Evolutionary conservation across 2,113 vertebrate genomes (phyloP).

Genomic region (Pan paniscus): DNA sequence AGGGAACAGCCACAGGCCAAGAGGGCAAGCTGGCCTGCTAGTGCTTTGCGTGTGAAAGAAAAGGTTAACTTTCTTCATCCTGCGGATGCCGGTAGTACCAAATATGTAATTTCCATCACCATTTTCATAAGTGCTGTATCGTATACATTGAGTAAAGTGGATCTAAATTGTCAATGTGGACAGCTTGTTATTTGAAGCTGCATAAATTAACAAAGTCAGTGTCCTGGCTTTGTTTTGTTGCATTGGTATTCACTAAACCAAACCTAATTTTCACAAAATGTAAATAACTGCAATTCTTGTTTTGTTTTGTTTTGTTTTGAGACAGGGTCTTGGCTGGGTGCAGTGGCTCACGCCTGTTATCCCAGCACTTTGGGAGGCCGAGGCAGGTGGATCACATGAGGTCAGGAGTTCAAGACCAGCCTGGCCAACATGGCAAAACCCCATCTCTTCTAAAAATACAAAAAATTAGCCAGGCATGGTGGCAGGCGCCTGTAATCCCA

Average conservation of each 20-base stretch:
- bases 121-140: accelerated
- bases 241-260: not conserved
- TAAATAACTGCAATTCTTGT: not conserved
- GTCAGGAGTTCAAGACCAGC: not conserved
- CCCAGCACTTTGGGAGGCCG: not conserved
- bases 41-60: not conserved
- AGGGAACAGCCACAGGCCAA: accelerated
- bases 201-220: not conserved
- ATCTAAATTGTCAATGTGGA: not conserved
- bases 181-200: not conserved
- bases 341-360: not conserved
- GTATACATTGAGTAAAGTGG: not conserved
- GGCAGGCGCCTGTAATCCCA: not conserved
- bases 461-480: not conserved
- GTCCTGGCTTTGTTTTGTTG: not conserved
- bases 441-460: not conserved
- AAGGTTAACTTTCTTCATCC: not conserved
- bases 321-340: not conserved
- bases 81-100: accelerated
- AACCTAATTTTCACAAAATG: not conserved
- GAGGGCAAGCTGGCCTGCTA: accelerated
- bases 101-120: not conserved
- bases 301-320: too few species aligned
- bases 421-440: not conserved
- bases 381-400: not conserved